phyloP scores from a whole-genome alignment of 2,113 vertebrate genomes.

The Turdus rufiventris region DNA sequence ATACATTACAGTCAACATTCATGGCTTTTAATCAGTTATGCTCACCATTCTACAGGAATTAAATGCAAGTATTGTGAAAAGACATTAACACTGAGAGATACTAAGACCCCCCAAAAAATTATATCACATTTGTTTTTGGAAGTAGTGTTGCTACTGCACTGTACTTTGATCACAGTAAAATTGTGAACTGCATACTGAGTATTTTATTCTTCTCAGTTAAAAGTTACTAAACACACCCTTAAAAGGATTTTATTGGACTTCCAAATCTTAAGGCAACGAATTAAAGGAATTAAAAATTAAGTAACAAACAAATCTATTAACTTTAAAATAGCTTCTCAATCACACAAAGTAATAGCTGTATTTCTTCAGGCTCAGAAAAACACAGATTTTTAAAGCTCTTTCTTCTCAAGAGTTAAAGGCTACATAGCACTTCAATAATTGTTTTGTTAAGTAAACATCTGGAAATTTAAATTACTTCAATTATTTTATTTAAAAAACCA shows the following conservation, averaged over 20 bases:
- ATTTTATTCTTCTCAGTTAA: neutral
- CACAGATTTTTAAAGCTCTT: neutral
- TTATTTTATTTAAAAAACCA: neutral
- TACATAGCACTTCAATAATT: neutral
- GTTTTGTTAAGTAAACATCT: neutral
- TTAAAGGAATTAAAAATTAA: neutral
- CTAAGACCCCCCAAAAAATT: neutral
- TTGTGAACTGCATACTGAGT: neutral
- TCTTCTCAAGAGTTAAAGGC: neutral
- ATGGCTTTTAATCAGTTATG: neutral
- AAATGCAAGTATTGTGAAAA: neutral
- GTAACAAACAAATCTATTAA: neutral
- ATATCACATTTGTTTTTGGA: neutral
- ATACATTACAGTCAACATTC: neutral
- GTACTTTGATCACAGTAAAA: neutral
- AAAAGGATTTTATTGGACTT: neutral
- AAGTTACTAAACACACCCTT: neutral
- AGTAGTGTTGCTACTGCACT: neutral
- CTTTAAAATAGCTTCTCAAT: neutral
- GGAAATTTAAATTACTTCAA: neutral
- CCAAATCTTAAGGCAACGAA: neutral
- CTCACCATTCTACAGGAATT: neutral
- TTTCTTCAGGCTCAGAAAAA: neutral
- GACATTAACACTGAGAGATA: neutral
- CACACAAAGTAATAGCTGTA: neutral